These are phyloP conservation scores for Acropternis orthonyx DNA, from an alignment of 2,797 vertebrate genomes.

Conservation along the genomic window DNA sequence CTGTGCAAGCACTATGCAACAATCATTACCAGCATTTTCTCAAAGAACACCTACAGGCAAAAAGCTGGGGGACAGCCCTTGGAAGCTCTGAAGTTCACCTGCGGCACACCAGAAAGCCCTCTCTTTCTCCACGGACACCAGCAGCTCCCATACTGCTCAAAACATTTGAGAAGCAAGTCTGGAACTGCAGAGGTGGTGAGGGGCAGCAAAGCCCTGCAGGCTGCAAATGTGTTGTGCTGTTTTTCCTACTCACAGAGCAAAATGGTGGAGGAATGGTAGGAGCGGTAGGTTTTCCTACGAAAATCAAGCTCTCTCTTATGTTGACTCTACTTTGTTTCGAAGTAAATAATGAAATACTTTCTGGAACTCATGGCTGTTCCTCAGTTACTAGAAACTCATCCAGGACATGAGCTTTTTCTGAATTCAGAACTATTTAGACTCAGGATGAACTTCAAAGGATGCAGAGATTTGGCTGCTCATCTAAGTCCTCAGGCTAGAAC, in stretches of 20 bases:
- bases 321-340: neutral
- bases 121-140: neutral
- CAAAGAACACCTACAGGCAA: neutral
- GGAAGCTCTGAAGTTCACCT: neutral
- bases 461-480: neutral
- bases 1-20: neutral
- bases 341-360: neutral
- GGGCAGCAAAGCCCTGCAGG: neutral
- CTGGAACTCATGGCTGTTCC: neutral
- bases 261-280: neutral
- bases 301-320: neutral
- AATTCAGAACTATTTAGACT: neutral
- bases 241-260: neutral
- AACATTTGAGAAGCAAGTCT: neutral
- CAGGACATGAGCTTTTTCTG: neutral
- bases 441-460: constrained; percentile 4
- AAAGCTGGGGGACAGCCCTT: neutral
- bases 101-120: neutral
- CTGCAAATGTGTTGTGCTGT: neutral
- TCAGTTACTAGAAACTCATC: neutral
- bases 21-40: neutral
- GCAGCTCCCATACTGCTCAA: neutral
- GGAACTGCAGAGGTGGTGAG: neutral
- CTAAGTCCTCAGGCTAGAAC: neutral
- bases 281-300: neutral